Conservation (phyloP, 2,113 vertebrate genomes). For the Perca fluviatilis region DNA sequence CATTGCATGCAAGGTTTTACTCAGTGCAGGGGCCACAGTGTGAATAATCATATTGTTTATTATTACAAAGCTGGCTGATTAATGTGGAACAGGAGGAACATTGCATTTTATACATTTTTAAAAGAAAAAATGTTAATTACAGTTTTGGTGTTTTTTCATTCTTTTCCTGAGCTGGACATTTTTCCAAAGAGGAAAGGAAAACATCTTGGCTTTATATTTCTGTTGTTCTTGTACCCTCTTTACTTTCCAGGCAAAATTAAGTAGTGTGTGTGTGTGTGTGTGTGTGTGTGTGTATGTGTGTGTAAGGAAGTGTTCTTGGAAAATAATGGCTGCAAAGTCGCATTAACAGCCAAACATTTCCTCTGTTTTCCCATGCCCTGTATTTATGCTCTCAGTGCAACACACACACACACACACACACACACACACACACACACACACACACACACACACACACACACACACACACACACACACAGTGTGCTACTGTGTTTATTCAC, state of each 20-base stretch:
- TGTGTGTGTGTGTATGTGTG: slow-evolving; percentile 34
- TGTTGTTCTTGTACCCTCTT: slow-evolving; percentile 33
- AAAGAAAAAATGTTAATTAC: neutral
- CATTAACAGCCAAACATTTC: slow-evolving; percentile 69
- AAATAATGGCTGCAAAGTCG: slow-evolving; percentile 66
- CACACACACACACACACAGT: slow-evolving; percentile 39
- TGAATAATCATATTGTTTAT: neutral
- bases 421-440: slow-evolving; percentile 5
- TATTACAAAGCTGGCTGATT: neutral
- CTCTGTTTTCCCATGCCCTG: slow-evolving; percentile 64
- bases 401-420: slow-evolving; percentile 5
- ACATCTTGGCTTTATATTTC: slow-evolving; percentile 8
- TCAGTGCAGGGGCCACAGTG: neutral
- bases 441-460: slow-evolving; percentile 26
- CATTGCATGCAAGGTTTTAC: neutral
- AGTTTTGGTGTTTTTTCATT: slow-evolving; percentile 11
- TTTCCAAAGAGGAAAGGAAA: slow-evolving; percentile 59
- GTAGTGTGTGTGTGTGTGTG: slow-evolving; percentile 38
- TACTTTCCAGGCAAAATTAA: slow-evolving; percentile 65
- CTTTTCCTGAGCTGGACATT: slow-evolving; percentile 38
- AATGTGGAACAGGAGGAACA: neutral
- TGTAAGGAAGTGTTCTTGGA: slow-evolving; percentile 64
- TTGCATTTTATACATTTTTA: neutral
- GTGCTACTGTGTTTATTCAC: slow-evolving; percentile 64
- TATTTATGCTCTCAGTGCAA: slow-evolving; percentile 60